Evolutionary conservation across 2,888 invertebrate genomes (phyloP).

Genomic region (Ashinkailepas kermadecensis): DNA sequence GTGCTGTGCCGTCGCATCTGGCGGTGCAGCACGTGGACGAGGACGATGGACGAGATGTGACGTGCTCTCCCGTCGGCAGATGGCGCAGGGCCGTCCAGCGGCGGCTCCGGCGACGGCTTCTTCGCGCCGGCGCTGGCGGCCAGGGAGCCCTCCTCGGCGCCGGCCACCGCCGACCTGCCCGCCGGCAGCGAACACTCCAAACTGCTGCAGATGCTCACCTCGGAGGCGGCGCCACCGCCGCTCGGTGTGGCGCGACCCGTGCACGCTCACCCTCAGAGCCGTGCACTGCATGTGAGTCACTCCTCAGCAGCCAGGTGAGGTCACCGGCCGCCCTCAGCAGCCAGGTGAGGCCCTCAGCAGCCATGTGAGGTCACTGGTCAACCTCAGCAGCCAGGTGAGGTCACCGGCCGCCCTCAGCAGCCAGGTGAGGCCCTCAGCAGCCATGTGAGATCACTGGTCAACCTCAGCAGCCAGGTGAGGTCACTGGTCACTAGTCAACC

Average conservation of each 20-base stretch:
- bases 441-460: neutral
- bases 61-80: neutral
- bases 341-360: neutral
- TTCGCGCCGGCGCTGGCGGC: neutral
- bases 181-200: neutral
- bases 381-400: neutral
- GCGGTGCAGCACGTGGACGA: too few species aligned
- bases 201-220: conserved; percentile 17
- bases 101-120: neutral
- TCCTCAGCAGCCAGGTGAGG: too few species aligned
- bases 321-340: neutral
- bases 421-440: neutral
- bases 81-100: neutral
- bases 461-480: neutral
- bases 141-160: neutral
- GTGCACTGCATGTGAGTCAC: too few species aligned
- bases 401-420: neutral
- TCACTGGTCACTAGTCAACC: too few species aligned
- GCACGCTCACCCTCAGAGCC: neutral
- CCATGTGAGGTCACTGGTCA: neutral
- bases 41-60: too few species aligned
- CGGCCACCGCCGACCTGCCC: neutral
- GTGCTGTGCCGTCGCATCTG: too few species aligned
- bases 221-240: neutral
- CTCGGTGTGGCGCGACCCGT: neutral